Base-by-base conservation (phyloP, 1,140 invertebrate species). In the Eurosta solidaginis region DNA sequence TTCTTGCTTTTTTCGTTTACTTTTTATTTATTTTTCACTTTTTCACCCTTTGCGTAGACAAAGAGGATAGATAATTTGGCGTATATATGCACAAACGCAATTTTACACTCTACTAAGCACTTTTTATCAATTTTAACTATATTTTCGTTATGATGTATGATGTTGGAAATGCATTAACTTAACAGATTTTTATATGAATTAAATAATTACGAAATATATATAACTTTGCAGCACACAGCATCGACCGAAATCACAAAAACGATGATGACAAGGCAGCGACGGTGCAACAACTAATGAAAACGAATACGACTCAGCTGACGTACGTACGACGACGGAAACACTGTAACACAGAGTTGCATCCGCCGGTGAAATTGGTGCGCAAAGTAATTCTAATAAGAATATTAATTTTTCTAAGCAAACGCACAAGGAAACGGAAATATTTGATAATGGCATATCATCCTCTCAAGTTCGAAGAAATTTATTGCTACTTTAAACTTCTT, bases 191-290 rank as follows among this genome's bases (percentile, higher is more conserved):
- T 59, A 33, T 63, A 27, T 73, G 45, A 68, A 47, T 42, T 40
- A 78, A 74, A 22, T 68, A 47, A 76, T 44, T 75, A 29, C 20
- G 54, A 47, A 77, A 77, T 10, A 10, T 47, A 10, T n/a, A 47
- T 47, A 10, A n/a, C 9, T 10, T 47, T 47, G 9, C 45, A 45
- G 47, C 44, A 49, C 44, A 50, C 42, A 49, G 10, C 25, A 75
- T 45, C 74, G 22, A 75, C 44, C 44, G 44, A 45, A 75, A 27
- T 50, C 5, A 75, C 20, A 29, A 50, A 75, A 75, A 47, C 44
- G 74, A 75, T 75, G 74, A 75, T 75, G 74, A 75, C 74, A 50
- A 75, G 42, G 74, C 74, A 75, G 47, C 74, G 74, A 75, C 42
- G 47, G 74, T 42, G 74, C 74, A 75, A 75, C 74, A 75, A 75